Evolutionary conservation across 2,797 vertebrate genomes (phyloP), one percentile per base, ranked within the genome.

Genomic region (Anguilla obscura): DNA sequence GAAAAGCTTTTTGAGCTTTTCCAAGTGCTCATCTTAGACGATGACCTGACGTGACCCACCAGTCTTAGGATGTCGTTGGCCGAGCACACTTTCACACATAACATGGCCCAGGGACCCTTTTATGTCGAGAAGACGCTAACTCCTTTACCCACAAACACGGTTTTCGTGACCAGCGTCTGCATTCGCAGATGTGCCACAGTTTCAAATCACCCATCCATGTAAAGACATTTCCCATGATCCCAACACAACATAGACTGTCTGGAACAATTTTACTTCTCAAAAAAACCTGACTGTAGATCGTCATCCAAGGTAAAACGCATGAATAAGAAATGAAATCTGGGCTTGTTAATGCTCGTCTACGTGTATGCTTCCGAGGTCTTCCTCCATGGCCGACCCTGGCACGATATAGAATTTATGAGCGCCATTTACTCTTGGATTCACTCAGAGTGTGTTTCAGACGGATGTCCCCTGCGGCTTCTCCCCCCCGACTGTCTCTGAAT

Each of bases 301-400:
- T 93, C 91, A 93, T 91, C 90, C 86, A 84, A 94, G 91, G 93
- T 91, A 93, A 93, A 88, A 92, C 89, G 69, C 90, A 92, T 93
- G 91, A 95, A 94, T 94, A 93, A 94, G 89, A 95, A 92, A 93
- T 94, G 87, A 92, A 92, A 91, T 92, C 89, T 79, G 89, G 24
- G 82, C 88, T 89, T 91, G 90, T 93, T 92, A 92, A 89, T 91
- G 90, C 90, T 91, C 18, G 40, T 88, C 52, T 2, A 33, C 6
- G 40, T 88, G 52, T 3, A 36, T 87, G 89, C 88, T 24, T 88
- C 88, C 86, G 88, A 87, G 88, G 93, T 91, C 89, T 91, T 93
- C 93, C 94, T 93, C 92, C 91, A 90, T 86, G 90, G 91, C 92
- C 92, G 91, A 94, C 92, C 90, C 85, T 94, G 92, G 94, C 92